Conservation (phyloP, 2,888 invertebrate species). For the Lobophora halterata region DNA sequence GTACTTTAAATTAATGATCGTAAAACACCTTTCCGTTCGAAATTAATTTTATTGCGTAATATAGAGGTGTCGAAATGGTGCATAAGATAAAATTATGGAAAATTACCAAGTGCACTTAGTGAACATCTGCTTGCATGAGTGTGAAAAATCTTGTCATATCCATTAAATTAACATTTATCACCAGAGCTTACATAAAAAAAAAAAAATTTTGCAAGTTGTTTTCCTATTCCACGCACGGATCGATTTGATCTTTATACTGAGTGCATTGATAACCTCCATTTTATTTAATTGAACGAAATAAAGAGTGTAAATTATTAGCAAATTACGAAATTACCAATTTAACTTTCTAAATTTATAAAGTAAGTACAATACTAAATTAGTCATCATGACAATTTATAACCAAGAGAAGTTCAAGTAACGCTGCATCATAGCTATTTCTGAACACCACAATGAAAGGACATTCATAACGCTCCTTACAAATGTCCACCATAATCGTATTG, state of each 20-base stretch:
- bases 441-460: conserved; percentile 53
- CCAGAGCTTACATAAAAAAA: no score
- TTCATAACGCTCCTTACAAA: conserved; percentile 60
- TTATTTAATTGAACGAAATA: no score
- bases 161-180: no score
- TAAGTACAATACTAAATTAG: no score
- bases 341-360: conserved; percentile 18
- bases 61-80: conserved; percentile 28
- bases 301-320: not conserved
- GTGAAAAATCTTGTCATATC: conserved; percentile 10
- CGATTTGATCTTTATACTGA: no score
- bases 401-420: conserved; percentile 22
- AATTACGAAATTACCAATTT: conserved; percentile 1
- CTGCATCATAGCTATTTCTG: conserved; percentile 64
- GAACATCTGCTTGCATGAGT: conserved; percentile 17
- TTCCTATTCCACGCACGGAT: no score
- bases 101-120: conserved; percentile 31
- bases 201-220: no score
- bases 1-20: conserved; percentile 45
- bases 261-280: no score
- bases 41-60: conserved; percentile 33
- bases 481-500: conserved; percentile 60
- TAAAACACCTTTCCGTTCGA: conserved; percentile 36
- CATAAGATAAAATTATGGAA: conserved; percentile 31
- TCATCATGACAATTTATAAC: conserved; percentile 26